Base-by-base conservation (phyloP, 1,140 invertebrate genomes). In the Macrobrachium nipponense region DNA sequence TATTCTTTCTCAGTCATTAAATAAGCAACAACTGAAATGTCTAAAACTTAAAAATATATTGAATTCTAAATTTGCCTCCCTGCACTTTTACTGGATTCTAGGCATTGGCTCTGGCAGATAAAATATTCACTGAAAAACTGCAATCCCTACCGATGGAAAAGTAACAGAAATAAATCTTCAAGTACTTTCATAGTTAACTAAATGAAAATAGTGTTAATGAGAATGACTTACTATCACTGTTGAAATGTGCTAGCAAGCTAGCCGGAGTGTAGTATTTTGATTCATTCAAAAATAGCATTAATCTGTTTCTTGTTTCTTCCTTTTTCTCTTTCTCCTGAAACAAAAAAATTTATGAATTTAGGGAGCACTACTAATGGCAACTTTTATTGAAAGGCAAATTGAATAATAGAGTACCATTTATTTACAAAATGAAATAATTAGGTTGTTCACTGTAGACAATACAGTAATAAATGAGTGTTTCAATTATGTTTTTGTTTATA, bases 181-280 rank as follows among this genome's bases (percentile, higher is more conserved):
- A 5, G 7, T 27, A 68, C 7, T 5, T 66, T 27, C 64, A 20
- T 14, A 66, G 27, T 4, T 18, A 17, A 66, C 23, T 17, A 10
- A 14, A 68, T 23, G 6, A n/a, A 11, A 68, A 23, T 0, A 68
- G 12, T 43, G 27, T 23, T 7, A 8, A 5, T 70, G 5, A 51
- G 51, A 51, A 2, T 51, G 12, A 90, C 91, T 89, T 90, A 94
- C 94, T 93, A 90, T 98, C 94, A 85, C 94, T 94, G 0, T 97
- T 97, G 90, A 99, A 98, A 90, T 97, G 95, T 23, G 95, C 93
- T 12, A 98, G 92, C 6, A 98, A 94, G n/a, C 94, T 94, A 91
- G 98, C 97, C 0, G 97, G 95, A 0, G 95, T 95, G 90, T 98
- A 99, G 89, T 95, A 91, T 43, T 93, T 91, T 0, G 98, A 99